Base-by-base conservation (phyloP, 1,140 invertebrate genomes). In the Tribolium madens region DNA sequence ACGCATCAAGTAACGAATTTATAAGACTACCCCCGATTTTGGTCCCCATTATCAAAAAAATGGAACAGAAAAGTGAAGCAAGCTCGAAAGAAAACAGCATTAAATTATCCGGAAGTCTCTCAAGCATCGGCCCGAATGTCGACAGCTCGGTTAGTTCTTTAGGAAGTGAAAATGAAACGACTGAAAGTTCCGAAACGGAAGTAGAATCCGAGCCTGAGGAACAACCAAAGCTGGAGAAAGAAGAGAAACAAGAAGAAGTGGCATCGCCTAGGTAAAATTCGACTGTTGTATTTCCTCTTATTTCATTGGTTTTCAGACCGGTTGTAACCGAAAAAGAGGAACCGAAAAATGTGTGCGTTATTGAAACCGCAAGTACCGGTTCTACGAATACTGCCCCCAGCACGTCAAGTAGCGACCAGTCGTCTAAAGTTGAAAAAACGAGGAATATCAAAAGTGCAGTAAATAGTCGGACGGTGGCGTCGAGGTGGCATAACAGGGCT, bases 1-100 rank as follows among this genome's bases (percentile, higher is more conserved):
- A 86, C 33, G 87, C 87, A 12, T 87, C 87, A 3, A 88, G 85
- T 76, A 88, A 87, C 78, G 90, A 91, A 77, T 85, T 88, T 48
- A 85, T 89, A 70, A 87, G 90, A 82, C 84, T 93, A 31, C 93
- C 93, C 31, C 92, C 91, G 10, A 93, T 93, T 83, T 86, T 94
- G 77, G 85, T 91, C 13, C 91, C 92, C 14, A 91, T 92, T 73
- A 84, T 84, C 74, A 80, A 79, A 68, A 80, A 84, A 82, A 73
- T 80, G 72, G 78, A 85, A 79, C 79, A 83, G 68, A 76, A 81
- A 64, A 53, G 52, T 47, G 68, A 79, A 14, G 12, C 26, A 6
- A 26, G 57, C 31, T 53, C 57, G 15, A 72, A 75, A 64, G 74
- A 72, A 33, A 47, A 60, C 64, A 71, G 47, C 52, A 53, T 75